A percentile compares a stretch with the other conserved stretches of the same genome.
Evolutionary conservation across 2,797 vertebrate genomes (phyloP).

Genomic region (Nyctibius grandis): DNA sequence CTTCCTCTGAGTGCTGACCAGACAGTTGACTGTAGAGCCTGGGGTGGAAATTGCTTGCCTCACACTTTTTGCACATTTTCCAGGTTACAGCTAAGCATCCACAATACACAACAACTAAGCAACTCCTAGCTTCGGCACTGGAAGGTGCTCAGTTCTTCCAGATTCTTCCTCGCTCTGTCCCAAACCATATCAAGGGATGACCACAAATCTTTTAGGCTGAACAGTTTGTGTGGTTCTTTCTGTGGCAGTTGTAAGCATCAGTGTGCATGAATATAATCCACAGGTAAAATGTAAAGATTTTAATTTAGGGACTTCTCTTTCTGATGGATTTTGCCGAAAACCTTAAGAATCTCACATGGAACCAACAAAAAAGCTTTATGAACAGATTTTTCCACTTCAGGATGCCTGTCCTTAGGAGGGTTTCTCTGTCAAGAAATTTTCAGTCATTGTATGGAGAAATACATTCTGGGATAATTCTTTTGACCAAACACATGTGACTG

Average conservation of each 20-base stretch:
- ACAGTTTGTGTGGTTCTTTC: not conserved
- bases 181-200: not conserved
- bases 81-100: not conserved
- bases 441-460: not conserved
- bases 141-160: not conserved
- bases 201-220: not conserved
- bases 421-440: not conserved
- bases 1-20: not conserved
- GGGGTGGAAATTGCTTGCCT: not conserved
- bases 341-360: not conserved
- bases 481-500: not conserved
- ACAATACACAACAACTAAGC: not conserved
- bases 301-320: not conserved
- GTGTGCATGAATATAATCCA: not conserved
- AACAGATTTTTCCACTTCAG: not conserved
- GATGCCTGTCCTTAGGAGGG: not conserved
- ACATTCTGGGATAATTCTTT: not conserved
- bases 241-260: not conserved
- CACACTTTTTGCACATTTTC: not conserved
- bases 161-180: not conserved
- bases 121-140: not conserved
- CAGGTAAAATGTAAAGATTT: not conserved
- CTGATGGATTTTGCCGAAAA: not conserved
- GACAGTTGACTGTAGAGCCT: not conserved
- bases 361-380: not conserved